Evolutionary conservation across 2,888 invertebrate species (phyloP).

Genomic region (Zaprionus lineosus): DNA sequence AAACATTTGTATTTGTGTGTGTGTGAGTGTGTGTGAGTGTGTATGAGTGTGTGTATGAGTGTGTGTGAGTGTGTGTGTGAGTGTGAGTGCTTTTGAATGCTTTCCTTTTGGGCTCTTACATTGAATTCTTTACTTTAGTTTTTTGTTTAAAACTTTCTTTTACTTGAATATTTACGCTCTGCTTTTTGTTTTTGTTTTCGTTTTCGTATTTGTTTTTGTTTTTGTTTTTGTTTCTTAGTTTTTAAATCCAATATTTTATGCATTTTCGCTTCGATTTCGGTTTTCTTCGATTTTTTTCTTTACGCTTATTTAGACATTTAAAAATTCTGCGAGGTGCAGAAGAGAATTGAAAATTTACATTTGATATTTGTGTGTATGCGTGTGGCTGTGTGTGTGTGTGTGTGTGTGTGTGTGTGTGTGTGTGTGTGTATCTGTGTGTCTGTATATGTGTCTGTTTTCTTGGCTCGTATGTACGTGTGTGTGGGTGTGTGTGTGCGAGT

Average conservation of each 20-base stretch:
- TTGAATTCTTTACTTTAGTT: slow-evolving; percentile 3
- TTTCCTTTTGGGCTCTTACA: slow-evolving; percentile 5
- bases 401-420: slow-evolving; percentile 1
- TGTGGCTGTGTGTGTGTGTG: slow-evolving; percentile 19
- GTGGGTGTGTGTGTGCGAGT: too few species aligned
- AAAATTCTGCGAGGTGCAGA: slow-evolving; percentile 73
- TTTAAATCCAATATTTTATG: slow-evolving; percentile 66
- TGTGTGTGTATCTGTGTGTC: slow-evolving; percentile 10
- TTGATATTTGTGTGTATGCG: slow-evolving; percentile 25
- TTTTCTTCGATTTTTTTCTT: slow-evolving; percentile 15
- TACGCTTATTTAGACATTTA: slow-evolving; percentile 65
- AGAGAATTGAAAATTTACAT: slow-evolving; percentile 65
- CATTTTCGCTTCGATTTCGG: slow-evolving; percentile 27
- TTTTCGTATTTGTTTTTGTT: slow-evolving; percentile 7
- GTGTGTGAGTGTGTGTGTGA: not conserved
- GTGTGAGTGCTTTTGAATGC: not conserved
- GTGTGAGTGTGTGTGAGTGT: slow-evolving; percentile 5
- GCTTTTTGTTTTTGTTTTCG: slow-evolving; percentile 8
- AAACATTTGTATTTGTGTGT: slow-evolving; percentile 15
- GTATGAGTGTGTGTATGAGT: slow-evolving; percentile 6
- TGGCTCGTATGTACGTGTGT: not conserved
- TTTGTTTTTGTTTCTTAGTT: not conserved
- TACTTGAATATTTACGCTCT: slow-evolving; percentile 40
- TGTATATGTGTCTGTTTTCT: not conserved
- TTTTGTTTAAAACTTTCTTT: slow-evolving; percentile 27